phyloP scores from a whole-genome alignment of 1,140 invertebrate genomes.

The Matsumurasca onukii region DNA sequence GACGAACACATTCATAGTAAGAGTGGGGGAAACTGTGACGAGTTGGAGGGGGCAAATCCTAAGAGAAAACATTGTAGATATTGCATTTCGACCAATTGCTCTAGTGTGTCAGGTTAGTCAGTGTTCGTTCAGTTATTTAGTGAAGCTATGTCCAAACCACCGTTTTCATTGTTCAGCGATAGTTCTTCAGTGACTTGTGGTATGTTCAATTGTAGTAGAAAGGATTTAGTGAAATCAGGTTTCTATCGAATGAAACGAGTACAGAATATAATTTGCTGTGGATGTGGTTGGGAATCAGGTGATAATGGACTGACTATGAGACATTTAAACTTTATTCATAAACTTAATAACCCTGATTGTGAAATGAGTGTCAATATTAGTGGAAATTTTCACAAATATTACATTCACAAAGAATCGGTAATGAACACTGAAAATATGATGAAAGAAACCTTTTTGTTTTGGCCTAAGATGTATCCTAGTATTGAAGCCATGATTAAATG shows the following conservation, averaged over 20 bases:
- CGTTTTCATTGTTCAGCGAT: background rate
- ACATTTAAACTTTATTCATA: background rate
- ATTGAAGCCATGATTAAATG: slow-evolving; percentile 22
- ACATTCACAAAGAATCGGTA: background rate
- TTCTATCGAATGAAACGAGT: slow-evolving; percentile 11
- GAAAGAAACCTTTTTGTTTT: background rate
- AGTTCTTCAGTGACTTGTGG: background rate
- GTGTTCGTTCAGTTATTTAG: background rate
- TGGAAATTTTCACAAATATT: background rate
- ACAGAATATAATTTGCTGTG: background rate
- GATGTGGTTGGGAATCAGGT: background rate
- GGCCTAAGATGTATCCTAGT: slow-evolving; percentile 10
- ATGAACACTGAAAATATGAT: background rate
- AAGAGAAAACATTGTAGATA: background rate
- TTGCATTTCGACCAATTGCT: no score
- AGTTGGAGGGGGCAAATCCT: background rate
- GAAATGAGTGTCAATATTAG: background rate
- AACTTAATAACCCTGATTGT: background rate
- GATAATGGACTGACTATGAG: background rate
- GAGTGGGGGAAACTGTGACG: background rate
- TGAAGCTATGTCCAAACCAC: background rate
- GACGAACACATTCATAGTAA: background rate
- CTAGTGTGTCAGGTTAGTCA: background rate
- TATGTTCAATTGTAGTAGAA: slow-evolving; percentile 1
- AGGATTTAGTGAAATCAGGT: background rate